phyloP scores from a whole-genome alignment of 2,797 vertebrate species.

The Manis javanica region DNA sequence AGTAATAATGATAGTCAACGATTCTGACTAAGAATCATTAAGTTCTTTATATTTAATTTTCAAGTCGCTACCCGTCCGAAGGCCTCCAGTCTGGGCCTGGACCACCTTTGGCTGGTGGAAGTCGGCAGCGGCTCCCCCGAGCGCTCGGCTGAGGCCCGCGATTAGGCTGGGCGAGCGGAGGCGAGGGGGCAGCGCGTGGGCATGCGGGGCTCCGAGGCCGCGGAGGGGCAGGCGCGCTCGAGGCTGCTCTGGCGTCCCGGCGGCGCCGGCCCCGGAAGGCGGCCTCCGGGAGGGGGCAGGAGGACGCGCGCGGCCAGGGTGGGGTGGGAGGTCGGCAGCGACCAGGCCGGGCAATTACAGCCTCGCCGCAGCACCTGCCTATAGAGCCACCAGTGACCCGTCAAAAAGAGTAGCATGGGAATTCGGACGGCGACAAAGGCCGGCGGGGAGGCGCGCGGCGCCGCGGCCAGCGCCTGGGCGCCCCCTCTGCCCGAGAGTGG shows the following conservation, averaged over 20 bases:
- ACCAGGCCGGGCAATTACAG: constrained; percentile 94
- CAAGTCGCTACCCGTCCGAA: constrained; percentile 92
- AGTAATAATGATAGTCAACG: neutral
- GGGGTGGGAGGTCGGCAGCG: constrained; percentile 67
- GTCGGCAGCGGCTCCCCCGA: constrained; percentile 93
- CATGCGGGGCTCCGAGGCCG: fast-evolving
- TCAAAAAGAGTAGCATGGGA: constrained; percentile 99
- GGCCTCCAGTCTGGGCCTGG: constrained; percentile 92
- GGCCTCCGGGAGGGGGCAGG: neutral
- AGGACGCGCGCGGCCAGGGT: neutral
- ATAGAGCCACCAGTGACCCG: constrained; percentile 99
- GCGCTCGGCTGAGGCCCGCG: constrained; percentile 91
- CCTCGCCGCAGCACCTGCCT: constrained; percentile 98
- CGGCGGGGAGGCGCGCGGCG: constrained; percentile 69
- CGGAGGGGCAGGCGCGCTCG: neutral
- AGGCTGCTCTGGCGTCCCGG: neutral
- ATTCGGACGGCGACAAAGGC: constrained; percentile 91
- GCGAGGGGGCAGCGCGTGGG: neutral
- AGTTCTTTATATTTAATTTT: constrained; percentile 68
- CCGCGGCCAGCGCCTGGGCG: constrained; percentile 53
- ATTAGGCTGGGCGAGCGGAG: constrained; percentile 70
- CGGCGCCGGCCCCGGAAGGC: neutral
- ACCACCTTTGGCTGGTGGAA: constrained; percentile 90
- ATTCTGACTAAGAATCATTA: neutral
- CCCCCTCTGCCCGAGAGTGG: constrained; percentile 54